Conservation (phyloP, 2,888 invertebrate species). For the Morpho deidamia region DNA sequence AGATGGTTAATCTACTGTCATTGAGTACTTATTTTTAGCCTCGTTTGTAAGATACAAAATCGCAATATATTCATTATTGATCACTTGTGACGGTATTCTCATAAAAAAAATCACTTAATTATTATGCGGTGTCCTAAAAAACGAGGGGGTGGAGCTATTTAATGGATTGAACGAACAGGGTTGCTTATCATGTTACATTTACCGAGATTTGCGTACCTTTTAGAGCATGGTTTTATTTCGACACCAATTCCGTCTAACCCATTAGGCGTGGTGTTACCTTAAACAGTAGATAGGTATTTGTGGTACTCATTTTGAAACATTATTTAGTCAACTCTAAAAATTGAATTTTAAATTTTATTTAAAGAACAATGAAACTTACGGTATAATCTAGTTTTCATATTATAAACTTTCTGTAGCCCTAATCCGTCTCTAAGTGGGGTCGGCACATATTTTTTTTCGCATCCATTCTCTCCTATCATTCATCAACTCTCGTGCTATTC, state of each 20-base stretch:
- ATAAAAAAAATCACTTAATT: constrained; percentile 57
- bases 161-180: constrained; percentile 59
- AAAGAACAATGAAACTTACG: too few species aligned
- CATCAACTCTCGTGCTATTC: too few species aligned
- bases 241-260: constrained; percentile 10
- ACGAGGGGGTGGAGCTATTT: constrained; percentile 37
- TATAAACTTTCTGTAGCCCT: too few species aligned
- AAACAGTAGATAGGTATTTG: not conserved
- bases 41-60: too few species aligned
- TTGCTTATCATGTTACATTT: constrained; percentile 30
- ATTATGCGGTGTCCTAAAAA: constrained; percentile 54
- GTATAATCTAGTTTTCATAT: too few species aligned
- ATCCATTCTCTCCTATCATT: too few species aligned
- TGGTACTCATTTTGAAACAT: not conserved
- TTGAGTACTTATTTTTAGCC: too few species aligned
- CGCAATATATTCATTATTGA: constrained; percentile 21
- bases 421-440: too few species aligned
- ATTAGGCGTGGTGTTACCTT: constrained; percentile 11
- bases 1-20: too few species aligned
- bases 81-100: constrained; percentile 27
- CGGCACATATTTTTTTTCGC: too few species aligned
- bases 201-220: constrained; percentile 20
- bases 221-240: constrained; percentile 14
- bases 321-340: not conserved
- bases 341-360: too few species aligned